These are phyloP conservation scores for Syngnathus scovelli DNA, from an alignment of 2,113 vertebrate genomes.

Conservation along the genomic window DNA sequence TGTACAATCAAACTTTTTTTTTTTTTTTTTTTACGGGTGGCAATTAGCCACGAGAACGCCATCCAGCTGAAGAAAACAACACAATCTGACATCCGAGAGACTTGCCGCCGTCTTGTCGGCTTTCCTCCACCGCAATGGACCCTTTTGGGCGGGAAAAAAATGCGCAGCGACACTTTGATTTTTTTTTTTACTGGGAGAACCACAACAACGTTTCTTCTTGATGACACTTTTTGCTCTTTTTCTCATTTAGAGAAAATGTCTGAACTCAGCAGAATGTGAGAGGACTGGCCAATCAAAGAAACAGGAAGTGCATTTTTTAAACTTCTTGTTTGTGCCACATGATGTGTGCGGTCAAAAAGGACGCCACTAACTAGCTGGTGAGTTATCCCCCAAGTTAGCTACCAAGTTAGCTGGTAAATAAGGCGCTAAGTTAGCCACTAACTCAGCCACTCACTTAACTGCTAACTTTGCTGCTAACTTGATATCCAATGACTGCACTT, in stretches of 20 bases:
- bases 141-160: background rate
- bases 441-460: background rate
- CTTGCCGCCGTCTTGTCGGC: background rate
- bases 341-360: background rate
- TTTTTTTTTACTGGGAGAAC: slow-evolving; percentile 2
- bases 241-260: background rate
- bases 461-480: background rate
- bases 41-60: background rate
- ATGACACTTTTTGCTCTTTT: background rate
- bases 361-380: background rate
- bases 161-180: slow-evolving; percentile 10
- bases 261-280: slow-evolving; percentile 1
- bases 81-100: slow-evolving; percentile 8
- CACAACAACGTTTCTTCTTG: background rate
- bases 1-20: background rate
- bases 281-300: background rate
- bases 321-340: background rate
- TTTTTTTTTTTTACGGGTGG: background rate
- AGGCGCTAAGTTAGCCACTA: background rate
- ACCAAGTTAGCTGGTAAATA: background rate
- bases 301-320: background rate
- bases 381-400: background rate
- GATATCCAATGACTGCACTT: background rate
- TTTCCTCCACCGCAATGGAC: background rate
- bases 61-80: background rate